Percentiles rank a stretch among this genome's conserved stretches.
These are phyloP conservation scores for Ooceraea biroi DNA, from an alignment of 1,140 invertebrate genomes.

Conservation along the genomic window DNA sequence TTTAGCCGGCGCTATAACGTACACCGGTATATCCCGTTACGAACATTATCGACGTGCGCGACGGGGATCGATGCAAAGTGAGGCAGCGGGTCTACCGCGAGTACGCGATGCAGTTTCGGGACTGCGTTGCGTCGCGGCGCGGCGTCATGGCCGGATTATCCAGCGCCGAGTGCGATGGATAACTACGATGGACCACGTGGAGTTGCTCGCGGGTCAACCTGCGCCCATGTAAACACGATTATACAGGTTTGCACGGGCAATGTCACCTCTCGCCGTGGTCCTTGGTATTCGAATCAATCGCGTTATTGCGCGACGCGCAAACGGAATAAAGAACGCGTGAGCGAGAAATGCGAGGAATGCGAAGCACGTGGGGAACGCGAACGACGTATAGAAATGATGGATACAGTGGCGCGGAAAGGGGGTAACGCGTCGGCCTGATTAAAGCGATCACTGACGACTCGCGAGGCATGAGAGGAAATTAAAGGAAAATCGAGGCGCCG, in stretches of 20 bases:
- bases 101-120: slow-evolving; percentile 48
- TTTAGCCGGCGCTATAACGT: slow-evolving; percentile 40
- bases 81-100: slow-evolving; percentile 43
- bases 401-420: background rate
- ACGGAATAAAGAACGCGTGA: too few relatives aligned
- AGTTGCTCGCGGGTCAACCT: background rate
- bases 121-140: slow-evolving; percentile 15
- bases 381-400: background rate
- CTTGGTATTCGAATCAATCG: too few relatives aligned
- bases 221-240: slow-evolving; percentile 1
- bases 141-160: background rate
- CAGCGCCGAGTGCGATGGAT: slow-evolving; percentile 4
- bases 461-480: background rate
- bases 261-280: background rate
- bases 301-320: too few relatives aligned
- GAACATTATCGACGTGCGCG: slow-evolving; percentile 53
- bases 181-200: slow-evolving; percentile 20
- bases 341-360: too few relatives aligned
- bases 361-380: too few relatives aligned
- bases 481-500: background rate
- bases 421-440: background rate
- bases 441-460: background rate
- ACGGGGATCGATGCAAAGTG: slow-evolving; percentile 44
- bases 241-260: background rate
- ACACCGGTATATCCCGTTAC: slow-evolving; percentile 67